Evolutionary conservation across 2,797 vertebrate species (phyloP), one percentile per base, ranked within the genome.

Genomic region (Hephaestus fuliginosus): DNA sequence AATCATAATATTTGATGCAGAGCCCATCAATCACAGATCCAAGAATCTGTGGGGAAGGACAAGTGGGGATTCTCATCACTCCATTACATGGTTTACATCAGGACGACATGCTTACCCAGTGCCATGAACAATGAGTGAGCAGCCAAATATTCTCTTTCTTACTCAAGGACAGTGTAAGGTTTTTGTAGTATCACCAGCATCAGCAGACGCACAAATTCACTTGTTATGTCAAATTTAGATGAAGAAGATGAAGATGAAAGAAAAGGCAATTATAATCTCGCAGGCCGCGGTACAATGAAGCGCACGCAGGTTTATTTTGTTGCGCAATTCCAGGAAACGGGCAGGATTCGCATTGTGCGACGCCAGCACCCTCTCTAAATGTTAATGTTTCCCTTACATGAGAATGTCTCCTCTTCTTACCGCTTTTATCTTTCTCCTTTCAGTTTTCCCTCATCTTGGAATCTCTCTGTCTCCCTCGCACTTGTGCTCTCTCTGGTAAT

Each of bases 401-500:
- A 71, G 80, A 66, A 79, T 12, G 30, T 66, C 36, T 76, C 25
- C 18, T 62, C 33, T 81, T 33, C 74, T 61, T 63, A 0, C 57
- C 0, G 2, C 78, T 83, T 90, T 86, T 58, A 87, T 89, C 83
- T 78, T 48, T 57, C 48, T 86, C 57, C 71, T 56, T 75, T 49
- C 78, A 71, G 49, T 76, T 90, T 83, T 28, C 61, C 65, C 78
- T 82, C 84, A 86, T 84, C 80, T 74, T 85, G 41, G 74, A 89
- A 85, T 91, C 82, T 79, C 69, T 86, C 70, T 46, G 62, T 85
- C 69, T 87, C 49, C 83, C 48, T 85, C 41, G 3, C 76, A 58
- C 81, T 78, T 43, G 25, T 71, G 53, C 83, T 88, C 79, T 90
- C 73, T 89, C 75, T 87, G 83, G 81, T 91, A 91, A 93, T 92